Percentiles rank a stretch among this genome's conserved stretches.
phyloP scores from a whole-genome alignment of 1,140 invertebrate genomes.

The Trichonephila clavata region DNA sequence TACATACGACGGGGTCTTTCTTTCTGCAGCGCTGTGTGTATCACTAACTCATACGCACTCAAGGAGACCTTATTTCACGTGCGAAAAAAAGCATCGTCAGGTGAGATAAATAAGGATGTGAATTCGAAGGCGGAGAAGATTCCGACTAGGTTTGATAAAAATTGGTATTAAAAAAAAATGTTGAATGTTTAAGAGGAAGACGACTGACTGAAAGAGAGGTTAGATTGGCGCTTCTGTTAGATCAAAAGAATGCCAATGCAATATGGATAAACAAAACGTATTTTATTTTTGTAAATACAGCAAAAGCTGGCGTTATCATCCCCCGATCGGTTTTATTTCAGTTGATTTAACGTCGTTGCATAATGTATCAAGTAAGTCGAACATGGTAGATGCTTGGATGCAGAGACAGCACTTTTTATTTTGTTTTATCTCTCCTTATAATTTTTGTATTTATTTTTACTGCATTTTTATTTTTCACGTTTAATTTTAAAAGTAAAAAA shows the following conservation, averaged over 20 bases:
- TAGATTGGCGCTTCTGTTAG: background rate
- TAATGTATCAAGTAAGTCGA: too few species aligned
- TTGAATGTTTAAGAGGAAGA: background rate
- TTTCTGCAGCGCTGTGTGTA: background rate
- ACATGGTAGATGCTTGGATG: too few species aligned
- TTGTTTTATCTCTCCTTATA: too few species aligned
- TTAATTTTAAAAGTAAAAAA: too few species aligned
- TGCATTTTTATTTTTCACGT: too few species aligned
- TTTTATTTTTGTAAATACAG: too few species aligned
- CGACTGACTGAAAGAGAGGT: background rate
- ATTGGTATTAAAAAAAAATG: background rate
- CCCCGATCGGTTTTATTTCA: too few species aligned
- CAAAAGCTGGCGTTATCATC: too few species aligned
- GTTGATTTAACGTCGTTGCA: too few species aligned
- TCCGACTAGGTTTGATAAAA: background rate
- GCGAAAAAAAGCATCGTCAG: constrained; percentile 23
- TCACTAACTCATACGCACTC: constrained; percentile 17
- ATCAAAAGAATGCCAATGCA: background rate
- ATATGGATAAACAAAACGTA: background rate
- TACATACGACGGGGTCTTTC: constrained; percentile 1
- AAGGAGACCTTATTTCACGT: constrained; percentile 17
- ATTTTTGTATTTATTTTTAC: too few species aligned
- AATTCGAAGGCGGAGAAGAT: background rate
- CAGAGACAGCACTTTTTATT: too few species aligned
- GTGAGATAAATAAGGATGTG: constrained; percentile 24